A percentile compares a stretch with the other conserved stretches of the same genome.
These are phyloP conservation scores for Drosophila robusta DNA, from an alignment of 2,888 invertebrate species.

Conservation along the genomic window DNA sequence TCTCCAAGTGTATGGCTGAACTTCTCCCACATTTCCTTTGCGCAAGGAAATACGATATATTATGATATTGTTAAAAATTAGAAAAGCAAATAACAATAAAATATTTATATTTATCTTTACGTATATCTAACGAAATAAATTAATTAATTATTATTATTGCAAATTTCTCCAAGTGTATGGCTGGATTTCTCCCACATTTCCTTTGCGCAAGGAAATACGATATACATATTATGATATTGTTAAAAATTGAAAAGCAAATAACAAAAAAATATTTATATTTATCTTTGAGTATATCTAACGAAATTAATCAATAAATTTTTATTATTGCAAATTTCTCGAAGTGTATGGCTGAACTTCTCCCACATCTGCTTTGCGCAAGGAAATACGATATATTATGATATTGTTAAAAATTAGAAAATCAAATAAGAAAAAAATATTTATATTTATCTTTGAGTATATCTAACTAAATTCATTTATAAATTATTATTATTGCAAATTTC, in stretches of 20 bases:
- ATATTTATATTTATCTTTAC: no score
- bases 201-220: conserved; percentile 27
- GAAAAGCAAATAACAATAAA: no score
- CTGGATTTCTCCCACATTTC: conserved; percentile 45
- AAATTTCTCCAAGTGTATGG: conserved; percentile 21
- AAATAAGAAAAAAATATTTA: no score
- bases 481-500: background rate
- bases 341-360: conserved; percentile 41
- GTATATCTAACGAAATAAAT: no score
- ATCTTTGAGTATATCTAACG: no score
- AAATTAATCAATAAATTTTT: no score
- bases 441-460: no score
- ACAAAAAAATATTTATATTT: no score
- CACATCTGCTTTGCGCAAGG: conserved; percentile 39
- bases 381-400: conserved; percentile 64
- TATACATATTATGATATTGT: conserved; percentile 75
- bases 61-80: conserved; percentile 73
- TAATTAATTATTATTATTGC: background rate
- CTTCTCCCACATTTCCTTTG: conserved; percentile 49
- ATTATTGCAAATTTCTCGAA: background rate
- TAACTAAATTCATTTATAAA: no score
- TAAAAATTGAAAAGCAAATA: background rate
- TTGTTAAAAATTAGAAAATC: no score
- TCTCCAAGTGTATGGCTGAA: conserved; percentile 23
- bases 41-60: conserved; percentile 31